Percentiles rank a stretch among this genome's conserved stretches.
Evolutionary conservation across 1,140 invertebrate genomes (phyloP).

Genomic region (Drosophila rhopaloa): DNA sequence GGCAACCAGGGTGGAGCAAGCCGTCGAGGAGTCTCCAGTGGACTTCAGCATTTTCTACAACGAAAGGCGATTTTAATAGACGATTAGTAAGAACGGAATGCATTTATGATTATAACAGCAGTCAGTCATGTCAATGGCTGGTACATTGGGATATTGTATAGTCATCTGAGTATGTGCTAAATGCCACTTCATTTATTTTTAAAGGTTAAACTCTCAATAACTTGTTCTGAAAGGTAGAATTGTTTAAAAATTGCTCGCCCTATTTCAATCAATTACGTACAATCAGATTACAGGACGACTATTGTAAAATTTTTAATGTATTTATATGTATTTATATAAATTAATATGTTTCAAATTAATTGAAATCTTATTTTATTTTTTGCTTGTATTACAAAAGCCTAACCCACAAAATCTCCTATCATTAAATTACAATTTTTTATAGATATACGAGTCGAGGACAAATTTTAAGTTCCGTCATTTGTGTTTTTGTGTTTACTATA

Average conservation of each 20-base stretch:
- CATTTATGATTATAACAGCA: background rate
- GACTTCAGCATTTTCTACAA: constrained; percentile 73
- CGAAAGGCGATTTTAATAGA: background rate
- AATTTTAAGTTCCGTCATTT: no score
- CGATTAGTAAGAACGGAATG: background rate
- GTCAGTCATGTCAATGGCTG: background rate
- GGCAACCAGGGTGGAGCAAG: constrained; percentile 86
- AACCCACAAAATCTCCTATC: no score
- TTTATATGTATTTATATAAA: no score
- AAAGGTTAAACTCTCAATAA: background rate
- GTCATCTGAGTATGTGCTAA: background rate
- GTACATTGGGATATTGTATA: no score
- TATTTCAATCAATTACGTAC: no score
- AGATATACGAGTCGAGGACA: no score
- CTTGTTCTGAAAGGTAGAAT: background rate
- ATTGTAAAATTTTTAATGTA: no score
- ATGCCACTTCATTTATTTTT: background rate
- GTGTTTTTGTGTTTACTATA: no score
- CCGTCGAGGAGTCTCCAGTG: constrained; percentile 88
- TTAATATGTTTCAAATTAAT: no score
- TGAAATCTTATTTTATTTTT: no score
- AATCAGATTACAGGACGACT: background rate
- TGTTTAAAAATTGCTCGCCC: background rate
- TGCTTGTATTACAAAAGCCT: no score
- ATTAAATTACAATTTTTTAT: no score